Conservation (phyloP, 1,140 invertebrate genomes). For the Drosophila jambulina region DNA sequence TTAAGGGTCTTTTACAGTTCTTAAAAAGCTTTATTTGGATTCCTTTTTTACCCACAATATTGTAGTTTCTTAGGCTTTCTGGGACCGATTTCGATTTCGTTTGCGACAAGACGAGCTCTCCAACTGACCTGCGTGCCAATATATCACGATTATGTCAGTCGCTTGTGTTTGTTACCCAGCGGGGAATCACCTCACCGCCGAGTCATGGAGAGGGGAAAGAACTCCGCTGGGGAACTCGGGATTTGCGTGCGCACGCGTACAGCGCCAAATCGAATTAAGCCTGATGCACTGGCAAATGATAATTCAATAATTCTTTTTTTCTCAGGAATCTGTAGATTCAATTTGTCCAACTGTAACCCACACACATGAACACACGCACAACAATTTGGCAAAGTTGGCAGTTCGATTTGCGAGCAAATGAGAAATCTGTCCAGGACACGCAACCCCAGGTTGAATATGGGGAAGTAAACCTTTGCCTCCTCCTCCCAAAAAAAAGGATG, state of each 20-base stretch:
- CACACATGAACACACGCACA: slow-evolving; percentile 73
- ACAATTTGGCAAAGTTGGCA: slow-evolving; percentile 80
- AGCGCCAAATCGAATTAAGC: slow-evolving; percentile 82
- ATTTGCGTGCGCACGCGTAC: slow-evolving; percentile 79
- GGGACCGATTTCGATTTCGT: slow-evolving; percentile 17
- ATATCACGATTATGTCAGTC: slow-evolving; percentile 82
- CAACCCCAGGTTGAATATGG: slow-evolving; percentile 35
- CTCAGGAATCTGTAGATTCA: slow-evolving; percentile 50
- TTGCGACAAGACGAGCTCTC: slow-evolving; percentile 40
- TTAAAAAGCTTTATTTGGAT: too few relatives aligned
- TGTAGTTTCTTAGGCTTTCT: neutral
- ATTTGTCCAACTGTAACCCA: slow-evolving; percentile 70
- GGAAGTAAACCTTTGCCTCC: neutral
- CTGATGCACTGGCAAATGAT: slow-evolving; percentile 77
- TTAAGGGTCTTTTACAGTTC: too few relatives aligned
- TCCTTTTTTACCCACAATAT: too few relatives aligned
- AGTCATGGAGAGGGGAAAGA: neutral
- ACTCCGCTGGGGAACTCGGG: slow-evolving; percentile 3
- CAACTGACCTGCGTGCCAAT: slow-evolving; percentile 68
- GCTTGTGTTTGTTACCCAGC: slow-evolving; percentile 72
- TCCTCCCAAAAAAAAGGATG: slow-evolving; percentile 14
- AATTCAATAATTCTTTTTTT: slow-evolving; percentile 71
- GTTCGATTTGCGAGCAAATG: slow-evolving; percentile 78
- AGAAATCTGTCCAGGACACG: slow-evolving; percentile 73
- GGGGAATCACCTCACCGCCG: slow-evolving; percentile 40